Percentiles rank a stretch among this genome's conserved stretches.
Conservation (phyloP, 2,797 vertebrate species). For the Trachops cirrhosus region DNA sequence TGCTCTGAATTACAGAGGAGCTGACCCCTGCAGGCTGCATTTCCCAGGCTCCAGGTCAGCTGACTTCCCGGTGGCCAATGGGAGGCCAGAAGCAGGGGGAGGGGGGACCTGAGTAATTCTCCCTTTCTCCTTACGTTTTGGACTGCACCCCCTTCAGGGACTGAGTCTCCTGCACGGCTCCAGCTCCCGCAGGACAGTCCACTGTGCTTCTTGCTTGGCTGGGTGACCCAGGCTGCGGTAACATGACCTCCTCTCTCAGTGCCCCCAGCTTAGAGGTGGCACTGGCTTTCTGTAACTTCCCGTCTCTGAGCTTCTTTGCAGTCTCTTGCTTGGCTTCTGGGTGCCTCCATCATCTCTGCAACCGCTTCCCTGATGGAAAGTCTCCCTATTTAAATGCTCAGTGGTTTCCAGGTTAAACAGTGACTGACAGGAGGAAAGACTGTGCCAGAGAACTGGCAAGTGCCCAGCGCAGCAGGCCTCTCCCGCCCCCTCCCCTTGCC, state of each 20-base stretch:
- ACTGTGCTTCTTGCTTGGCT: background rate
- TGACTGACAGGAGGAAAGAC: background rate
- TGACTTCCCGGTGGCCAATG: background rate
- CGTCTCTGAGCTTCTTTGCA: background rate
- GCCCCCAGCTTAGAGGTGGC: background rate
- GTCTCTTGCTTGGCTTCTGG: background rate
- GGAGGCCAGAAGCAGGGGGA: background rate
- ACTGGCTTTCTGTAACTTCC: background rate
- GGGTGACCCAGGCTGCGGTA: background rate
- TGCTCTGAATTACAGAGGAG: background rate
- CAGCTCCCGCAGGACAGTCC: background rate
- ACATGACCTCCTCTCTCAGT: fast-evolving
- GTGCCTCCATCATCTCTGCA: background rate
- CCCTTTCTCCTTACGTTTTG: background rate
- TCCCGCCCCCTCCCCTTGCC: background rate
- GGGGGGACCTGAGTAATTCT: background rate
- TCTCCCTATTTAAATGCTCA: no score
- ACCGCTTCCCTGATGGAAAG: background rate
- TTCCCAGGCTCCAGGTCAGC: background rate
- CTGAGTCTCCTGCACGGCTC: background rate
- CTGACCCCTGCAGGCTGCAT: background rate
- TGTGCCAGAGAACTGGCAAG: background rate
- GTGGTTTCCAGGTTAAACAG: background rate
- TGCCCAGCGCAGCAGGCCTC: background rate
- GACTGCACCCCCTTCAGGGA: background rate